Conservation (phyloP, 1,140 invertebrate genomes). For the Cecropterus lyciades region DNA sequence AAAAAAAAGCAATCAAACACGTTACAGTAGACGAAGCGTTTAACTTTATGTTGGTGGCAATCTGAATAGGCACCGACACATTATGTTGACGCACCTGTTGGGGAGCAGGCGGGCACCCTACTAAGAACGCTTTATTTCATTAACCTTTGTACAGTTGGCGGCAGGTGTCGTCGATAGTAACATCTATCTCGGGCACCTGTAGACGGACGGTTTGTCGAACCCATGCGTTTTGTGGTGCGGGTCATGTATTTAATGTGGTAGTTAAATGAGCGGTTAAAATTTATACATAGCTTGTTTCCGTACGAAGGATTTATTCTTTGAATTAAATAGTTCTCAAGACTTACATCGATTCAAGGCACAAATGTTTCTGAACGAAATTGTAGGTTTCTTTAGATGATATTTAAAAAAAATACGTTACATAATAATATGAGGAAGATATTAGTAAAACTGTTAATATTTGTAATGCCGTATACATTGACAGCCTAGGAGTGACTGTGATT, state of each 20-base stretch:
- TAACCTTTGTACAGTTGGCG: conserved; percentile 42
- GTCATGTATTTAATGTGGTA: neutral
- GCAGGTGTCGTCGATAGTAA: conserved; percentile 37
- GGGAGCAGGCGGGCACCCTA: conserved; percentile 32
- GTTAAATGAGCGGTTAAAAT: neutral
- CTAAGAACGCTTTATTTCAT: conserved; percentile 36
- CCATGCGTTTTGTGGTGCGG: neutral
- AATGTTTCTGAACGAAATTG: too few relatives aligned
- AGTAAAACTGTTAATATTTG: too few relatives aligned
- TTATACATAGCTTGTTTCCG: neutral
- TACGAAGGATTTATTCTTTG: neutral
- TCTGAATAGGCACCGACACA: conserved; percentile 8
- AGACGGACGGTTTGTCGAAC: conserved; percentile 11
- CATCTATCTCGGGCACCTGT: conserved; percentile 20
- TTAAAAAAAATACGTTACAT: too few relatives aligned
- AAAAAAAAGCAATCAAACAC: neutral
- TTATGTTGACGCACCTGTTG: conserved; percentile 29
- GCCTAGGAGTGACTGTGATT: too few relatives aligned
- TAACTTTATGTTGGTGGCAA: neutral
- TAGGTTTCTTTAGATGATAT: too few relatives aligned
- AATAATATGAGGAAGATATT: too few relatives aligned
- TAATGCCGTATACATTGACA: too few relatives aligned
- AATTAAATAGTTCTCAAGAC: too few relatives aligned
- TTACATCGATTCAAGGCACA: too few relatives aligned
- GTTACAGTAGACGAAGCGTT: neutral